Conservation (phyloP, 2,113 vertebrate genomes). For the Paratilapia polleni region DNA sequence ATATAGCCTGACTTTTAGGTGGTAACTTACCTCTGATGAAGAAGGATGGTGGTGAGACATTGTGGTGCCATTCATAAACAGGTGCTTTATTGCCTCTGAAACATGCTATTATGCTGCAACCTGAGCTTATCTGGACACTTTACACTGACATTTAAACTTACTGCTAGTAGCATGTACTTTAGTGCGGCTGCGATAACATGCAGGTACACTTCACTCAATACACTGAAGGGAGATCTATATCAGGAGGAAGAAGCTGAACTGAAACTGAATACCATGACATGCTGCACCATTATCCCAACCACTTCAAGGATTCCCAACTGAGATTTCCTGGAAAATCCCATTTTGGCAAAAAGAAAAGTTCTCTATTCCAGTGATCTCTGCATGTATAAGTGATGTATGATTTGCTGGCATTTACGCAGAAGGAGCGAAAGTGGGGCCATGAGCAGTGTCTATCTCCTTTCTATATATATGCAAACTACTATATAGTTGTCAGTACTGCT, state of each 20-base stretch:
- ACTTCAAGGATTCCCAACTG: neutral
- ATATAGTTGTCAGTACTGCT: neutral
- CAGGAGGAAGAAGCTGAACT: neutral
- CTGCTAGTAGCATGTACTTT: too few species aligned
- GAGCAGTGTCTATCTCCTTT: neutral
- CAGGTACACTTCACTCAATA: too few species aligned
- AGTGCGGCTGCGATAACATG: too few species aligned
- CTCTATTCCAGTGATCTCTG: slow-evolving; percentile 6
- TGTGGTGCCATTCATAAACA: too few species aligned
- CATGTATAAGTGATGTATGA: slow-evolving; percentile 8
- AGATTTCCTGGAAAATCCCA: slow-evolving; percentile 22
- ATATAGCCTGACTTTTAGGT: too few species aligned
- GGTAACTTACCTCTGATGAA: too few species aligned
- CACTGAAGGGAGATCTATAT: too few species aligned
- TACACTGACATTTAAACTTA: too few species aligned
- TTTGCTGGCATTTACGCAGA: slow-evolving; percentile 3
- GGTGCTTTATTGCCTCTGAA: too few species aligned
- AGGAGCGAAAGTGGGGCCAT: neutral
- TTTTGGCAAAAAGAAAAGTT: slow-evolving; percentile 8
- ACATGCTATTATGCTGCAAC: too few species aligned
- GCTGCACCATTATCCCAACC: neutral
- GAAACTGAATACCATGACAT: slow-evolving; percentile 13
- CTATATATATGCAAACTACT: neutral
- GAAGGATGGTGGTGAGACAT: too few species aligned
- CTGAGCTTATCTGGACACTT: too few species aligned